Conservation (phyloP, 2,113 vertebrate species). For the Muscicapa adusta region DNA sequence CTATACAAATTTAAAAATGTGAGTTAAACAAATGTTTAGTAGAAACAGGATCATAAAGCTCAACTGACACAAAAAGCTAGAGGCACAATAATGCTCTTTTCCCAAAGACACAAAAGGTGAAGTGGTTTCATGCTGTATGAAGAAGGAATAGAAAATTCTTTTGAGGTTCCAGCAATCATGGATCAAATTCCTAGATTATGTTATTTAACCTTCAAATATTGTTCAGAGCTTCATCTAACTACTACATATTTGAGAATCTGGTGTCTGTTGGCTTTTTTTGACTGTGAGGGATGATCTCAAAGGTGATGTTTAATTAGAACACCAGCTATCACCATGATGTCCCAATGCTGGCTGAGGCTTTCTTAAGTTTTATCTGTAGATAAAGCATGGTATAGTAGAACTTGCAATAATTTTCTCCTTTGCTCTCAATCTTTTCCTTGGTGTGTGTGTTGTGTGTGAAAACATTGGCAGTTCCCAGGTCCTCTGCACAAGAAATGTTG, state of each 20-base stretch:
- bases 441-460: background rate
- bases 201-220: background rate
- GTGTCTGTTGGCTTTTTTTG: background rate
- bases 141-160: background rate
- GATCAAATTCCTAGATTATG: background rate
- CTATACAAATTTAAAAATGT: background rate
- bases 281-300: background rate
- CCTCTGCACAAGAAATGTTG: background rate
- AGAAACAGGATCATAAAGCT: background rate
- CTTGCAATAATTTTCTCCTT: background rate
- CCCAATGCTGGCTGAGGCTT: background rate
- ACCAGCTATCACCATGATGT: background rate
- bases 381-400: background rate
- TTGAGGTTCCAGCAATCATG: background rate
- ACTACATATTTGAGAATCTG: background rate
- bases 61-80: background rate
- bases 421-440: background rate
- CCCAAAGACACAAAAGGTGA: background rate
- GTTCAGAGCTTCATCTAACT: background rate
- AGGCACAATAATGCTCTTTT: background rate
- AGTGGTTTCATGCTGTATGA: background rate
- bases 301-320: background rate
- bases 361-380: background rate
- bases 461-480: background rate
- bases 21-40: background rate